These are phyloP conservation scores for Leptinotarsa haldemani DNA, from an alignment of 2,888 invertebrate species.

Conservation along the genomic window DNA sequence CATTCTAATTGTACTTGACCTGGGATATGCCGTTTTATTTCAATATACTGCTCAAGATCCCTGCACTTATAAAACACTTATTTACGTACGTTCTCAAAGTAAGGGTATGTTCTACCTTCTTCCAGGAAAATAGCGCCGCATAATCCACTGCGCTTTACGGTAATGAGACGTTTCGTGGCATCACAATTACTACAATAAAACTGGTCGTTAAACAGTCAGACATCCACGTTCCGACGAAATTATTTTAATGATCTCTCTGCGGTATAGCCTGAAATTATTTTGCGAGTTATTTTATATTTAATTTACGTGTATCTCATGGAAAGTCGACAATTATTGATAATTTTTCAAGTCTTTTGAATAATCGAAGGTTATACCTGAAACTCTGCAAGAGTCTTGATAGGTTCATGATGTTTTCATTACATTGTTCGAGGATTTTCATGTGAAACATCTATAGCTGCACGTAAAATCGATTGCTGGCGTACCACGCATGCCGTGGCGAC, in stretches of 20 bases:
- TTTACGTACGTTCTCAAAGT: background rate
- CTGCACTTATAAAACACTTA: background rate
- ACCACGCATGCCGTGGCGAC: no score
- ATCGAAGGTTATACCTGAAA: background rate
- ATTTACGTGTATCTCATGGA: background rate
- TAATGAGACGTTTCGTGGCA: constrained; percentile 11
- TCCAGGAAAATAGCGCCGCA: background rate
- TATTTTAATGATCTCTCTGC: constrained; percentile 14
- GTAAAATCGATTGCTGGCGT: no score
- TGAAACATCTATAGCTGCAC: no score
- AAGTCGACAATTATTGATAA: background rate
- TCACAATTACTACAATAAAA: constrained; percentile 9
- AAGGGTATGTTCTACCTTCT: background rate
- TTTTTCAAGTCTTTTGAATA: background rate
- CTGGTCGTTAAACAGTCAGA: background rate
- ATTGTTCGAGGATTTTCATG: no score
- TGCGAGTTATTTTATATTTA: background rate
- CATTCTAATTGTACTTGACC: no score
- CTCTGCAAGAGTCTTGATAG: background rate
- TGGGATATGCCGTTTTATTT: background rate
- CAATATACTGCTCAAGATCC: background rate
- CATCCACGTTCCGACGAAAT: background rate
- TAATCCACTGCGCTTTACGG: background rate
- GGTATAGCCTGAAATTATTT: background rate
- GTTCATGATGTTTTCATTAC: no score